Evolutionary conservation across 2,113 vertebrate genomes (phyloP), one percentile per base, ranked within the genome.

Genomic region (Symphodus melops): DNA sequence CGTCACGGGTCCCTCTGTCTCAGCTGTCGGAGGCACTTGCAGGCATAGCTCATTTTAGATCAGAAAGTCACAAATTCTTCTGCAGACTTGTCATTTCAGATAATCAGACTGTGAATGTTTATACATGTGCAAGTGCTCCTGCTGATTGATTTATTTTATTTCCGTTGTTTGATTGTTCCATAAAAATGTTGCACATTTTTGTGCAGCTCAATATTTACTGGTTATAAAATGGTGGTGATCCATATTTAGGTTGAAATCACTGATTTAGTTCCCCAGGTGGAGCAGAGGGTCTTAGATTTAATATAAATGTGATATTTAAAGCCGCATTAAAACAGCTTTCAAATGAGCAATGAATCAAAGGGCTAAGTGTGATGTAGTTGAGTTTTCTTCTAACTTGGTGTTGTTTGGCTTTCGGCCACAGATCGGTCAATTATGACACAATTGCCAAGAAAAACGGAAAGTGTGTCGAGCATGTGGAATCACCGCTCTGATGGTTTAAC

Each of bases 131-230:
- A 44, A 44, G 42, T 46, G 16, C 4, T 62, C 36, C 11, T 33
- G 5, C 56, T 49, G 28, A n/a, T 13, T 51, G 28, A 75, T 68
- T 7, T 66, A 70, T 39, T 46, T 51, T 70, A 17, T 16, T 44
- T 44, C 3, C 9, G 14, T 12, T 44, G 4, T 44, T 2, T 44
- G 12, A 44, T 14, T 2, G 14, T 71, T 3, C 1, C 20, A 5
- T 65, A 23, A 46, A 12, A n/a, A 61, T 5, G 28, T 79, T 79
- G 42, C 14, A 13, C 4, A 37, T 68, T 4, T 36, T 13, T 13
- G 4, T 13, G 10, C 42, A 44, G 42, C 4, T 6, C 4, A 17
- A 14, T 6, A 48, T 14, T 17, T 16, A 16, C 16, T 16, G 49
- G 37, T 25, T 16, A 20, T 5, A 55, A 2, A n/a, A 21, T 4